A percentile compares a stretch with the other conserved stretches of the same genome.
These are phyloP conservation scores for Atlantisia rogersi DNA, from an alignment of 2,113 vertebrate species.

Conservation along the genomic window DNA sequence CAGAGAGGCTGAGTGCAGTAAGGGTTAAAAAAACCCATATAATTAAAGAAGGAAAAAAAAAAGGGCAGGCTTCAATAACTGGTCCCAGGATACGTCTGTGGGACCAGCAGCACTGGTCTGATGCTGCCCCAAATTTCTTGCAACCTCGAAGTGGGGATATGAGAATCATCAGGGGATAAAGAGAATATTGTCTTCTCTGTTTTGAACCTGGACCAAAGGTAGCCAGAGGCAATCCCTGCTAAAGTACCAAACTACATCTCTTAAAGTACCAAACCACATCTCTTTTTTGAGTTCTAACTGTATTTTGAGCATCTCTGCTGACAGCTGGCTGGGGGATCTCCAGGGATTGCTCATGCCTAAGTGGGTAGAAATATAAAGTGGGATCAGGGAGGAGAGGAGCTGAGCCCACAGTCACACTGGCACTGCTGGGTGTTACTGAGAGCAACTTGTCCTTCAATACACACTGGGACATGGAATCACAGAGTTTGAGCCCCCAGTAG, in stretches of 20 bases:
- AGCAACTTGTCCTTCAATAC: neutral
- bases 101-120: neutral
- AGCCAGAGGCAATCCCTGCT: constrained; percentile 6
- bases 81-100: neutral
- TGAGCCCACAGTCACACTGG: neutral
- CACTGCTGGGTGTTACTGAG: neutral
- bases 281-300: neutral
- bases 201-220: neutral
- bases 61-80: neutral
- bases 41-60: neutral
- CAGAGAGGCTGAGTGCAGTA: neutral
- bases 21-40: neutral
- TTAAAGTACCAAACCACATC: neutral
- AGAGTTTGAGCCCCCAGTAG: neutral
- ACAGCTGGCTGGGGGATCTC: neutral
- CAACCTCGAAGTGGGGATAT: neutral
- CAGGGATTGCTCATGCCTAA: neutral
- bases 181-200: neutral
- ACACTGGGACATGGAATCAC: neutral
- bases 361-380: neutral
- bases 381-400: neutral
- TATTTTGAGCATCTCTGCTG: neutral
- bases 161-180: neutral
- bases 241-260: neutral
- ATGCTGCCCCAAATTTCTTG: neutral